Conservation (phyloP, 2,113 vertebrate species). For the Shinisaurus crocodilurus region DNA sequence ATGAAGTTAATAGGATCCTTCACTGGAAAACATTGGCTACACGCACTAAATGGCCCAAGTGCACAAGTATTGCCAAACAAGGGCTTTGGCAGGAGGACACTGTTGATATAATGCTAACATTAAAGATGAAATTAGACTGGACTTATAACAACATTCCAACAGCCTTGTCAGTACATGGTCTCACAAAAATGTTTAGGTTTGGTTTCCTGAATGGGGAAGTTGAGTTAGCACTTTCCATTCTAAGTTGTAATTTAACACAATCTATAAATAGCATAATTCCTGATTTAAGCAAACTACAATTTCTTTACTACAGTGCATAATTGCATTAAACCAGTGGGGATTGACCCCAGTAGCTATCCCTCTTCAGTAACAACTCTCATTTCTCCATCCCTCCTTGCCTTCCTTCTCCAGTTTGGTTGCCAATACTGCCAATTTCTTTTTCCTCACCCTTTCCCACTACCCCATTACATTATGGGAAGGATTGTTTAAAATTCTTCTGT, state of each 20-base stretch:
- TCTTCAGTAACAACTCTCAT: background rate
- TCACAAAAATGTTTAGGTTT: background rate
- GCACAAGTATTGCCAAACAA: background rate
- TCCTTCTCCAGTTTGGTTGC: background rate
- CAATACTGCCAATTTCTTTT: background rate
- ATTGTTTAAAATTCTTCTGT: background rate
- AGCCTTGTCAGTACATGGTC: background rate
- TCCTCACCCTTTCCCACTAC: background rate
- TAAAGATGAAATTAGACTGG: background rate
- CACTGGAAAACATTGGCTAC: background rate
- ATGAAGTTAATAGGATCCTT: background rate
- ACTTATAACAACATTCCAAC: background rate
- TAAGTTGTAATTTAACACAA: background rate
- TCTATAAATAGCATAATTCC: background rate
- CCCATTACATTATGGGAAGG: background rate
- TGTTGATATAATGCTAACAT: background rate
- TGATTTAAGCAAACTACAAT: background rate
- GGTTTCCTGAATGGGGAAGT: background rate
- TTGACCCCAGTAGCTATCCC: background rate
- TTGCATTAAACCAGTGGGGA: no score
- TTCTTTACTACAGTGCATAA: background rate
- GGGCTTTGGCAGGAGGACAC: background rate
- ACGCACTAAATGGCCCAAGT: background rate
- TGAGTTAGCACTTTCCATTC: background rate
- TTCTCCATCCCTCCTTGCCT: background rate